Conservation (phyloP, 2,113 vertebrate species). For the Anguilla rostrata region DNA sequence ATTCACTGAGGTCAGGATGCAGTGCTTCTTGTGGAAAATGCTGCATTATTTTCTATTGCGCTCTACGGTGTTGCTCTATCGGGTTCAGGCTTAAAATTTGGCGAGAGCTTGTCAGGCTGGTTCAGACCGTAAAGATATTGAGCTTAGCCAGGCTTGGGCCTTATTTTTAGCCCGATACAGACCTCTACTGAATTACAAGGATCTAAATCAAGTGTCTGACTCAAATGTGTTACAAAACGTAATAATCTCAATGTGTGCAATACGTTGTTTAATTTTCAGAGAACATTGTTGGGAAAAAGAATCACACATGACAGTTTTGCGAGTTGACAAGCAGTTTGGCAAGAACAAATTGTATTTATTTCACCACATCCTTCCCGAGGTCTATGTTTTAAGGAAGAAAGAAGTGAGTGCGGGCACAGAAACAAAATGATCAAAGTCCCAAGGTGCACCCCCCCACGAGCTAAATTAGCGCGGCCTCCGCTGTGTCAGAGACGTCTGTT, state of each 20-base stretch:
- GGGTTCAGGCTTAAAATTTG: no score
- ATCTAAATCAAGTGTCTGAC: no score
- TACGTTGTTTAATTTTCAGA: no score
- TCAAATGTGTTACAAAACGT: no score
- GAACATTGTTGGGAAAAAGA: neutral
- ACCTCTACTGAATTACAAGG: no score
- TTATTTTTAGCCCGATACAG: neutral
- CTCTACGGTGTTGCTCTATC: neutral
- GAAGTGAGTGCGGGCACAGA: neutral
- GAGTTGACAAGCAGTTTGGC: neutral
- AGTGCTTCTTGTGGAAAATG: neutral
- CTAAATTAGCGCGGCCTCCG: slow-evolving; percentile 33
- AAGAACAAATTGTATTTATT: neutral
- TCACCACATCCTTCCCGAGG: neutral
- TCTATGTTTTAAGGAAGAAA: neutral
- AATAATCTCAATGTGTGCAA: no score
- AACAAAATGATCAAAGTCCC: slow-evolving; percentile 16
- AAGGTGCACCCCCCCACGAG: neutral
- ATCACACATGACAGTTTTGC: neutral
- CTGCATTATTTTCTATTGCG: no score
- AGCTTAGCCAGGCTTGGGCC: neutral
- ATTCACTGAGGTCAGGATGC: no score
- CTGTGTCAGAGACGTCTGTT: slow-evolving; percentile 28
- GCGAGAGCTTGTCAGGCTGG: no score
- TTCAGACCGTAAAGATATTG: neutral